A percentile compares a stretch with the other conserved stretches of the same genome.
phyloP scores from a whole-genome alignment of 1,140 invertebrate species.

The Formica exsecta region DNA sequence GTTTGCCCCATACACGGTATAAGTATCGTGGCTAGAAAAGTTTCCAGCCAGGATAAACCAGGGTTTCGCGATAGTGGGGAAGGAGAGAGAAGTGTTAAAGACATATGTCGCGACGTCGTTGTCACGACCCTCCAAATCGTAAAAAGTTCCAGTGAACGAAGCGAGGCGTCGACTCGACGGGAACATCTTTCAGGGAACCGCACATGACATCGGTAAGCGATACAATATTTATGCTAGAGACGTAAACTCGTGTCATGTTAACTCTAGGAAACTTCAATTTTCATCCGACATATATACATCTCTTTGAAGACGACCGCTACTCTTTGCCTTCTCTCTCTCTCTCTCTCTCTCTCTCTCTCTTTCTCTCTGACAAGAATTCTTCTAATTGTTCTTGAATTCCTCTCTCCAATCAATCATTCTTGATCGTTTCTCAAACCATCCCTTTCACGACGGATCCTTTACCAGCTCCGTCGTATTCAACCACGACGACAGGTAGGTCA shows the following conservation, averaged over 20 bases:
- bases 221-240: neutral
- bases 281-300: neutral
- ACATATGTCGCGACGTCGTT: slow-evolving; percentile 29
- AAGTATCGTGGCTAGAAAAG: slow-evolving; percentile 28
- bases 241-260: neutral
- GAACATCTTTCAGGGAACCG: neutral
- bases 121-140: neutral
- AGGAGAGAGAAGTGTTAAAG: slow-evolving; percentile 19
- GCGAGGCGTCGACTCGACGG: neutral
- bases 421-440: neutral
- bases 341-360: too few species aligned
- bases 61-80: neutral
- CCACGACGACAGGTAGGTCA: slow-evolving; percentile 26
- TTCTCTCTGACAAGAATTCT: neutral
- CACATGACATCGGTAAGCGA: neutral
- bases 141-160: neutral
- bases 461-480: neutral
- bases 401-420: neutral
- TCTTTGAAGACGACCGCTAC: neutral
- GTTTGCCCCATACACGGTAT: neutral
- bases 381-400: neutral
- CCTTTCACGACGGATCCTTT: neutral
- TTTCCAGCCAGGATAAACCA: slow-evolving; percentile 38
- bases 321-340: neutral
- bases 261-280: neutral